Evolutionary conservation across 2,797 vertebrate genomes (phyloP), one percentile per base, ranked within the genome.

Genomic region (Poeciliopsis turneri): DNA sequence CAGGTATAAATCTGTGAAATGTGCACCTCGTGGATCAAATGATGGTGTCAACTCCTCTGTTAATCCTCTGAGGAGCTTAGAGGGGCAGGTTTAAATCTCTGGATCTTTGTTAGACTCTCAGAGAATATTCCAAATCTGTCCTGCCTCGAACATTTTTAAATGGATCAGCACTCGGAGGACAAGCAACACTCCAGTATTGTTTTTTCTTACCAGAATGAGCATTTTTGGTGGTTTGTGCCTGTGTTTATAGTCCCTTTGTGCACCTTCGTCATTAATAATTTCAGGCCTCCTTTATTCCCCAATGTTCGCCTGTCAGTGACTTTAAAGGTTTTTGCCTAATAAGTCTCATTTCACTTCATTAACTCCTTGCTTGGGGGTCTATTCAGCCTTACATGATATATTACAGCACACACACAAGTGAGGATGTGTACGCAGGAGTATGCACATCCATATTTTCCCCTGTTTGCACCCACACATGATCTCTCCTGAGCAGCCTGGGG

Each of bases 271-370:
- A 86, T 89, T 82, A 90, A 90, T 89, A 90, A 90, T 90, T 92
- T 89, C 82, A 69, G 78, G 73, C 80, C 74, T 77, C 90, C 88
- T 92, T 86, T 85, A 86, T 91, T 86, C 92, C 92, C 89, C 74
- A 76, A 83, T 76, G 28, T 90, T 91, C 53, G 78, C 87, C 92
- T 94, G 94, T 95, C 94, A 93, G 79, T 92, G 90, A 93, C 89
- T 94, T 91, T 92, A 92, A 94, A 92, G 93, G 83, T 90, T 92
- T 93, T 94, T 84, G 88, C 90, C 92, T 95, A 96, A 96, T 95
- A 95, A 94, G 91, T 93, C 92, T 95, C 91, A 96, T 95, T 96
- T 96, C 92, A 94, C 92, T 94, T 95, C 95, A 96, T 96, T 96
- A 96, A 94, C 94, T 93, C 86, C 91, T 94, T 89, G 92, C 91